phyloP scores from a whole-genome alignment of 2,797 vertebrate genomes.

The Triplophysa yarkandensis region DNA sequence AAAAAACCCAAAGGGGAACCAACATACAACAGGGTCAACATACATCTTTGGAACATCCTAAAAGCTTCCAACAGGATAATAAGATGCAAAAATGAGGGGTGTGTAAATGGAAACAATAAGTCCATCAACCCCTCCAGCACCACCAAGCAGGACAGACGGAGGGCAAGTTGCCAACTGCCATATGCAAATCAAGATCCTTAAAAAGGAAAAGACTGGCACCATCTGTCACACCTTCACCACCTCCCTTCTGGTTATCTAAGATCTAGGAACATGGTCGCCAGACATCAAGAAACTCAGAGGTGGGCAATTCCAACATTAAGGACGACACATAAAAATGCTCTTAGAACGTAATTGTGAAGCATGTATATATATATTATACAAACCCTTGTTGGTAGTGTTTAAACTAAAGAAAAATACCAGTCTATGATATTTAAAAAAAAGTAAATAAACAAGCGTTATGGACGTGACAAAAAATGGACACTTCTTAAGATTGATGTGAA shows the following conservation, averaged over 20 bases:
- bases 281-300: conserved; percentile 16
- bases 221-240: conserved; percentile 62
- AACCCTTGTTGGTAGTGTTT: too few species aligned
- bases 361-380: too few species aligned
- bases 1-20: not conserved
- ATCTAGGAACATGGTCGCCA: not conserved
- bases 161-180: conserved; percentile 63
- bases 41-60: conserved; percentile 25
- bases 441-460: too few species aligned
- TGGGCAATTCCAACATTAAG: too few species aligned
- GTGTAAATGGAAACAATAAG: conserved; percentile 31
- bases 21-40: conserved; percentile 22
- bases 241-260: conserved; percentile 14
- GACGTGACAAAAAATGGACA: too few species aligned
- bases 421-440: not conserved
- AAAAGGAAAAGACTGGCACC: conserved; percentile 56
- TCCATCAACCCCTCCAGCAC: conserved; percentile 47
- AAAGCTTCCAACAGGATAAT: not conserved
- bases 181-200: conserved; percentile 56
- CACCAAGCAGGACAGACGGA: conserved; percentile 39
- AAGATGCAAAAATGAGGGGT: conserved; percentile 13
- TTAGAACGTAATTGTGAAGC: too few species aligned
- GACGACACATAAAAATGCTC: too few species aligned
- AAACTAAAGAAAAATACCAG: too few species aligned
- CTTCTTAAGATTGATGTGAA: too few species aligned